Conservation (phyloP, 2,888 invertebrate species). For the Steinernema scapterisci region DNA sequence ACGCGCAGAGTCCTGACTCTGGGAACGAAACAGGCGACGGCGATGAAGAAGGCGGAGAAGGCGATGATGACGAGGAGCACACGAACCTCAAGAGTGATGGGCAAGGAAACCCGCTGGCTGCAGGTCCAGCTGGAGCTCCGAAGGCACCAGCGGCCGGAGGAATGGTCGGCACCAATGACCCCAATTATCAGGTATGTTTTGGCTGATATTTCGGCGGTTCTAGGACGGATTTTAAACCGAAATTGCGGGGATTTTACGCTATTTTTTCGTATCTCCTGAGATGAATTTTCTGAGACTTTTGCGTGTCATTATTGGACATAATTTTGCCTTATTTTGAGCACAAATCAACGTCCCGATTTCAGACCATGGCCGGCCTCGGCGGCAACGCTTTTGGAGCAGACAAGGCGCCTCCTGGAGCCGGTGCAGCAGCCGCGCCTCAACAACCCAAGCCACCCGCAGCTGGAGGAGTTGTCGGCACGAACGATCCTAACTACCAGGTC, state of each 20-base stretch:
- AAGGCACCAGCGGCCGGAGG: constrained; percentile 4
- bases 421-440: constrained; percentile 3
- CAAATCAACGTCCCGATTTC: no score
- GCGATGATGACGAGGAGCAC: neutral
- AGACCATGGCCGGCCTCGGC: constrained; percentile 28
- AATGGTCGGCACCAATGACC: constrained; percentile 30
- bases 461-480: constrained; percentile 31
- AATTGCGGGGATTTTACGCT: no score
- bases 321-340: no score
- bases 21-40: neutral
- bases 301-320: no score
- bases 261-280: no score
- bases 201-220: no score
- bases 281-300: no score
- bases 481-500: constrained; percentile 37
- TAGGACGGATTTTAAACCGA: no score
- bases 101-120: no score
- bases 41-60: neutral
- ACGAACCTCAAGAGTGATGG: neutral
- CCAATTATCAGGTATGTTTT: constrained; percentile 20
- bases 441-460: constrained; percentile 6
- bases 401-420: constrained; percentile 27
- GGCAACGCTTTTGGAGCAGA: constrained; percentile 32
- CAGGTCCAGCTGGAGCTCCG: neutral
- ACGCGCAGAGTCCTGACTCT: neutral